Percentiles rank a stretch among this genome's conserved stretches.
These are phyloP conservation scores for Muschampia plurimacula DNA, from an alignment of 2,888 invertebrate genomes.

Conservation along the genomic window DNA sequence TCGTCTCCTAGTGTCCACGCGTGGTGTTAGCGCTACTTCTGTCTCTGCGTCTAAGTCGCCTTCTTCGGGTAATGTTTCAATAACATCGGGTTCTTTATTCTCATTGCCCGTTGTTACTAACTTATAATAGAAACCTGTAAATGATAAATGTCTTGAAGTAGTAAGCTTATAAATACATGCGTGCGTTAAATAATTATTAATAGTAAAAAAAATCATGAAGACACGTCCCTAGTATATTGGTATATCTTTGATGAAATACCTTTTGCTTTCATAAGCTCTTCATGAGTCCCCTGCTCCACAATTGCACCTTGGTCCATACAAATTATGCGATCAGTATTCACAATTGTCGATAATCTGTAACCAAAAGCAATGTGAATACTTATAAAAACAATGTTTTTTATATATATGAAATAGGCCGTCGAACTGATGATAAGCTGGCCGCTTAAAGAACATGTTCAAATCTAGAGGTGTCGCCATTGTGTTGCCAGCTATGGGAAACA, in stretches of 20 bases:
- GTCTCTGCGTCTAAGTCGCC: slow-evolving; percentile 54
- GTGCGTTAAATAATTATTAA: background rate
- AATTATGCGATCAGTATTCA: slow-evolving; percentile 89
- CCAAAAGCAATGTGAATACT: background rate
- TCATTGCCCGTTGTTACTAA: slow-evolving; percentile 88
- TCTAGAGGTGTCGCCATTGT: no score
- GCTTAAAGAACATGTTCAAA: no score
- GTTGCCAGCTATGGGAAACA: background rate
- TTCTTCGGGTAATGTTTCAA: slow-evolving; percentile 69
- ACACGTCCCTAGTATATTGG: no score
- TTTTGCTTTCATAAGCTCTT: slow-evolving; percentile 88
- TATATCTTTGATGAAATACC: slow-evolving; percentile 58
- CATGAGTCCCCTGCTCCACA: slow-evolving; percentile 91
- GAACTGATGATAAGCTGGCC: no score
- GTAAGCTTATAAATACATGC: background rate
- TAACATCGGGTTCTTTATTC: slow-evolving; percentile 68
- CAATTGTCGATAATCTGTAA: slow-evolving; percentile 88
- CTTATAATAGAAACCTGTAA: slow-evolving; percentile 77
- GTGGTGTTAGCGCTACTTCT: slow-evolving; percentile 55
- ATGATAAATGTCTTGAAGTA: background rate
- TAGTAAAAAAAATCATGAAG: no score
- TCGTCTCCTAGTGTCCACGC: slow-evolving; percentile 66
- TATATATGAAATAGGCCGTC: no score
- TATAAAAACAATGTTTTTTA: no score
- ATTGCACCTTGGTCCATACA: slow-evolving; percentile 90